Base-by-base conservation (phyloP, 2,113 vertebrate species). In the Plestiodon gilberti region DNA sequence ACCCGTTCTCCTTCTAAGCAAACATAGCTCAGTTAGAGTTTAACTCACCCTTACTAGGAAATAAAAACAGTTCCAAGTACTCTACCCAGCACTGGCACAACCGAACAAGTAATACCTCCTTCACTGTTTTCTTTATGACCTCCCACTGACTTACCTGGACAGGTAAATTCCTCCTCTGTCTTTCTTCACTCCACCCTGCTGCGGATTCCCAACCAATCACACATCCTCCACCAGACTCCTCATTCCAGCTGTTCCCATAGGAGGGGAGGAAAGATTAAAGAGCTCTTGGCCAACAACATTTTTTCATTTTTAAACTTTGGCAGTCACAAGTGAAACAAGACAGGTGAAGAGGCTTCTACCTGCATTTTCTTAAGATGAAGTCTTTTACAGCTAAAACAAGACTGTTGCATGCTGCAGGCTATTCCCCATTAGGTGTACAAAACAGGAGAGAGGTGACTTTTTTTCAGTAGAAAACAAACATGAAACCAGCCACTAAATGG, bases 91-190 rank as follows among this genome's bases (percentile, higher is more conserved):
- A 86, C 25, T 81, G 86, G 59, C 77, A 81, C 74, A 62, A 89
- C 86, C 65, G 81, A 74, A 88, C 75, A 73, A 83, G 30, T 67
- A n/a, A 78, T 67, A 61, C 88, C 57, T 40, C 70, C 57, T 35
- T 38, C 33, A 86, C 87, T 79, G 88, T 80, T 88, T 90, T 90
- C 38, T 80, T 87, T 91, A 30, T 91, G 92, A 93, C 91, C 89
- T 93, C 85, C 89, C 88, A 80, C 93, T 90, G 92, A 92, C 90
- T 95, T 88, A 95, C 94, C 93, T 93, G 78, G 90, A 85, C 94
- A 95, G 94, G 95, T 95, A 94, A 92, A 87, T n/a, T 82, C 90
- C 69, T 87, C 85, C 85, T 86, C 57, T 87, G 43, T 33, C 78
- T 87, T 48, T 73, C 70, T 2, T 84, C 93, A 90, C 73, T 87